These are phyloP conservation scores for Zaprionus vittiger DNA, from an alignment of 1,140 invertebrate genomes.

Conservation along the genomic window DNA sequence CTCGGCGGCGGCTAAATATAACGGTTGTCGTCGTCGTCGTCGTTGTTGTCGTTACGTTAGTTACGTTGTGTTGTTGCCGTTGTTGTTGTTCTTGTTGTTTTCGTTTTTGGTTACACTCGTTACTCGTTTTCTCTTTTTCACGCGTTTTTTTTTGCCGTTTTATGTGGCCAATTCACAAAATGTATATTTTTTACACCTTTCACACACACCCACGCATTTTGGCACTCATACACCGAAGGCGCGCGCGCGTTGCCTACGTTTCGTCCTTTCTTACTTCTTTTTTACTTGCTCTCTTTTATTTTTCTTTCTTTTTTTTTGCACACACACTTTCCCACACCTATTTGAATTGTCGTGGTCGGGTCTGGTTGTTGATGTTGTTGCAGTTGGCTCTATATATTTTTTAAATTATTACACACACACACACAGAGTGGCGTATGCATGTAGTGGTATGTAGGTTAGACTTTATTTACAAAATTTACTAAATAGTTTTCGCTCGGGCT, in stretches of 20 bases:
- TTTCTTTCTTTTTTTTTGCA: slow-evolving; percentile 18
- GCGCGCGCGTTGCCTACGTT: slow-evolving; percentile 56
- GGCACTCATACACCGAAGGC: slow-evolving; percentile 46
- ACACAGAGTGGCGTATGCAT: slow-evolving; percentile 5
- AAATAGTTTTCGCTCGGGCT: slow-evolving; percentile 27
- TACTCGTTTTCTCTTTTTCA: slow-evolving; percentile 71
- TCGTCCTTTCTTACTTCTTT: slow-evolving; percentile 40
- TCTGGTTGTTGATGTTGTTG: slow-evolving; percentile 41
- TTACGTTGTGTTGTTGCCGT: slow-evolving; percentile 32
- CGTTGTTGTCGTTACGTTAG: slow-evolving; percentile 43
- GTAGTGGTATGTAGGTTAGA: slow-evolving; percentile 15
- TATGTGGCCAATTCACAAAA: slow-evolving; percentile 78
- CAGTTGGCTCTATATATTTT: slow-evolving; percentile 32
- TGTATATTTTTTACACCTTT: slow-evolving; percentile 80
- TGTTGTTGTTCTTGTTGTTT: slow-evolving; percentile 44
- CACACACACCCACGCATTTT: slow-evolving; percentile 64
- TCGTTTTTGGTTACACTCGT: slow-evolving; percentile 63
- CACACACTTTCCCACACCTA: slow-evolving; percentile 44
- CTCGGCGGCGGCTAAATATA: slow-evolving; percentile 73
- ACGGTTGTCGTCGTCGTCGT: slow-evolving; percentile 65
- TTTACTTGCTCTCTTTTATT: slow-evolving; percentile 21
- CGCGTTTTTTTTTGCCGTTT: slow-evolving; percentile 38
- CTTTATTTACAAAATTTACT: slow-evolving; percentile 45
- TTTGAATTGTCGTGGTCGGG: slow-evolving; percentile 41
- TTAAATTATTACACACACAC: slow-evolving; percentile 18